These are phyloP conservation scores for Haliclona indistincta DNA, from an alignment of 37 sponge, comb jelly and placozoan genomes.

Conservation along the genomic window DNA sequence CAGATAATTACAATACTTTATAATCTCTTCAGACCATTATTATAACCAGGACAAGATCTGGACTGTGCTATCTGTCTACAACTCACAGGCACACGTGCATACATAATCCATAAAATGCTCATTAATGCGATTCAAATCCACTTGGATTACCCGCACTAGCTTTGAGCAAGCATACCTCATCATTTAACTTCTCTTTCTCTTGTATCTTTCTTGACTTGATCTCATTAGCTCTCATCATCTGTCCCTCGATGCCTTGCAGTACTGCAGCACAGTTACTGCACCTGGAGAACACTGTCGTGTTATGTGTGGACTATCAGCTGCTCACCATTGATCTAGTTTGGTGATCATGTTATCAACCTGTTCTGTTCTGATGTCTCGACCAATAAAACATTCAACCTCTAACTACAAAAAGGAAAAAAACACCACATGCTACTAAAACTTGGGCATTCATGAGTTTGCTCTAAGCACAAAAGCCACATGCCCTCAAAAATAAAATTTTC, in stretches of 20 bases:
- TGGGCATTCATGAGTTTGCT: too few species aligned
- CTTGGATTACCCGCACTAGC: too few species aligned
- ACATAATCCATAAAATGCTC: not conserved
- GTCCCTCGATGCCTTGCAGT: slow-evolving; percentile 44
- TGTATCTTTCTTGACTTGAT: slow-evolving; percentile 23
- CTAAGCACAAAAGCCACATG: too few species aligned
- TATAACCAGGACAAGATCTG: too few species aligned
- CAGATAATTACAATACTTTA: too few species aligned
- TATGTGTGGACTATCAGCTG: not conserved
- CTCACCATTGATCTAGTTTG: slow-evolving; percentile 73
- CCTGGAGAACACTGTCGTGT: slow-evolving; percentile 38
- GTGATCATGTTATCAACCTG: slow-evolving; percentile 48
- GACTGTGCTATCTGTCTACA: not conserved
- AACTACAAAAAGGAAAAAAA: slow-evolving; percentile 28
- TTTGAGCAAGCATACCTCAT: slow-evolving; percentile 48
- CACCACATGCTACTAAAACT: not conserved
- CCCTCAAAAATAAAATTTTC: too few species aligned
- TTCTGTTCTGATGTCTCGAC: slow-evolving; percentile 73
- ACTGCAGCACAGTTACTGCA: slow-evolving; percentile 63
- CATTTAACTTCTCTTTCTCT: slow-evolving; percentile 42
- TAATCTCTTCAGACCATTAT: too few species aligned
- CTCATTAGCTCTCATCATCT: slow-evolving; percentile 66
- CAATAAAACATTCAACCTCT: slow-evolving; percentile 80
- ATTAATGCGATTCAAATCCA: too few species aligned
- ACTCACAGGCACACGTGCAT: not conserved